A percentile compares a stretch with the other conserved stretches of the same genome.
phyloP scores from a whole-genome alignment of 2,797 vertebrate genomes.

The Microcaecilia unicolor region DNA sequence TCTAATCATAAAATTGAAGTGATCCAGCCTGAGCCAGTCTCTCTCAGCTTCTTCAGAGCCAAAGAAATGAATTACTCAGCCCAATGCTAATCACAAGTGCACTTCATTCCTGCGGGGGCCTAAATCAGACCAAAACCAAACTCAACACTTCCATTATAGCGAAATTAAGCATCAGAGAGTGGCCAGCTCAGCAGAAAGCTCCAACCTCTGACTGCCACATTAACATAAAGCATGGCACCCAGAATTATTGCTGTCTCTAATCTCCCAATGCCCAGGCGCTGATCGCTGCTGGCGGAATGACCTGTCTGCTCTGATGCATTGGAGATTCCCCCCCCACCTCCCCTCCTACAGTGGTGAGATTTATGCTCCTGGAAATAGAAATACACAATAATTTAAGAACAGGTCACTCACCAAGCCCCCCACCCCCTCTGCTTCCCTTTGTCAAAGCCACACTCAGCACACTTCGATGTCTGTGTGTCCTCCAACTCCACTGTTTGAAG shows the following conservation, averaged over 20 bases:
- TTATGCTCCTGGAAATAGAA: slow-evolving; percentile 40
- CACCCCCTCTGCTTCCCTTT: background rate
- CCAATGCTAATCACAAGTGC: too few species aligned
- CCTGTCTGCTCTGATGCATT: slow-evolving; percentile 70
- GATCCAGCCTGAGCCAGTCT: too few species aligned
- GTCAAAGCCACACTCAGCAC: slow-evolving; percentile 2
- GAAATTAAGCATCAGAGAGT: slow-evolving; percentile 65
- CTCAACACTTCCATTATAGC: slow-evolving; percentile 52
- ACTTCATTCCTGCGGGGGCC: slow-evolving; percentile 23
- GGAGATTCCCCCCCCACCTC: too few species aligned
- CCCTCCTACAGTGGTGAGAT: slow-evolving; percentile 34
- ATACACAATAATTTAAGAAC: slow-evolving; percentile 26
- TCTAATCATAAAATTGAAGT: too few species aligned
- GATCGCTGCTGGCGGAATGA: slow-evolving; percentile 73
- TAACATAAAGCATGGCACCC: slow-evolving; percentile 74
- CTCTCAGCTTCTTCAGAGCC: too few species aligned
- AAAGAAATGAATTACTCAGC: too few species aligned
- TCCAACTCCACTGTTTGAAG: background rate
- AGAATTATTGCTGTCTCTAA: slow-evolving; percentile 70
- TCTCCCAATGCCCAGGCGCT: slow-evolving; percentile 72
- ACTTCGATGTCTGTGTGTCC: background rate
- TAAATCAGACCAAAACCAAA: slow-evolving; percentile 51
- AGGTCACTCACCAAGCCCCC: background rate
- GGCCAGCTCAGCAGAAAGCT: slow-evolving; percentile 67
- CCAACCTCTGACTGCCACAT: slow-evolving; percentile 59